Evolutionary conservation across 2,888 invertebrate species (phyloP), one percentile per base, ranked within the genome.

Genomic region (Pseudolycoriella hygida): DNA sequence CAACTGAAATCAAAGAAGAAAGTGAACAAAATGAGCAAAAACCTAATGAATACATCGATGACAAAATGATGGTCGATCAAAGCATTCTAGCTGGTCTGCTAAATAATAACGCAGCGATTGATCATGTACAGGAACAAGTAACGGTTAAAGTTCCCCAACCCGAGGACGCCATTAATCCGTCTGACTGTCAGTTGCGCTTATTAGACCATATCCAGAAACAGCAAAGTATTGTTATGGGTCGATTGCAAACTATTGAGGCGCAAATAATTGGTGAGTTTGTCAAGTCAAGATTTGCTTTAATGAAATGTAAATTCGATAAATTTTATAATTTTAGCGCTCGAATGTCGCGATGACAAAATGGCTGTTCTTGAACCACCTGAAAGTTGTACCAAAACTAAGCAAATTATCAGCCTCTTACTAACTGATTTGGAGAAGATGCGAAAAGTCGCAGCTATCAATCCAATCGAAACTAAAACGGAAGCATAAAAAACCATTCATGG

Each of bases 141-240:
- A 44, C 45, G 42, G 64, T 62, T 3, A 57, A 60, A 42, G 75
- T 74, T 50, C 87, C 86, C 11, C 76, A 80, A 61, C 87, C 87
- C 0, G 86, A 88, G 60, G 82, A 83, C 11, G 77, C 84, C 2
- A 87, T 87, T 46, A 82, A 87, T 63, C 74, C 80, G 40, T 69
- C 74, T 40, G 83, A 80, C 59, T 89, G 89, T 54, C 75, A 82
- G 51, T 70, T 78, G 54, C 76, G 82, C 46, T 67, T 90, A 43
- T 66, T 88, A 51, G 77, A 80, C 19, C 86, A 88, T 57, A 74
- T 89, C 45, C 74, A 77, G 54, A 76, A 81, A 51, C 78, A 80
- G 56, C 84, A 87, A 60, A 70, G 73, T 48, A 68, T 79, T 47
- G 70, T 87, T 30, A 77, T 84, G 59, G 73, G 77, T 1, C 62